phyloP scores from a whole-genome alignment of 2,113 vertebrate genomes.

The Chitala chitala region DNA sequence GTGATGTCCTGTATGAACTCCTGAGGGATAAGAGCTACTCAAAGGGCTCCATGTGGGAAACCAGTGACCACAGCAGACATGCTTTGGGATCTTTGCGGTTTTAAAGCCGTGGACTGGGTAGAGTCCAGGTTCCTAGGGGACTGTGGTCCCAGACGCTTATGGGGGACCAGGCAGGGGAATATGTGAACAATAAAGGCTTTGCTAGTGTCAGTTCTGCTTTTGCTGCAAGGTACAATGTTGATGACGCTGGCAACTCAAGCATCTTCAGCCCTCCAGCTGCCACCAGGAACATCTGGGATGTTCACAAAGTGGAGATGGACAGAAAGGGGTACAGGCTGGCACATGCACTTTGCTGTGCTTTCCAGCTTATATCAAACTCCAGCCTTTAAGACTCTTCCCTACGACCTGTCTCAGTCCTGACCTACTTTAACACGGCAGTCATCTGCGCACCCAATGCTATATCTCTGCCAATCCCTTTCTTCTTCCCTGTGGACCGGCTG shows the following conservation, averaged over 20 bases:
- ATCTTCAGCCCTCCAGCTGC: too few species aligned
- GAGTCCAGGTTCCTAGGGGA: conserved; percentile 6
- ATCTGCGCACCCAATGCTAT: background rate
- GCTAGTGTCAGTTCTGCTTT: too few species aligned
- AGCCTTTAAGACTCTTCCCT: background rate
- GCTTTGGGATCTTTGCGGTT: background rate
- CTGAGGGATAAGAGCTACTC: background rate
- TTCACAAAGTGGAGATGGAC: too few species aligned
- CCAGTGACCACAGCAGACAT: background rate
- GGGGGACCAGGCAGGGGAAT: background rate
- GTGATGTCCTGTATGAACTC: background rate
- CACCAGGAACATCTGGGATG: too few species aligned
- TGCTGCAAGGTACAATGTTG: too few species aligned
- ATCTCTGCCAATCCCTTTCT: background rate
- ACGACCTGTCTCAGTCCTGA: background rate
- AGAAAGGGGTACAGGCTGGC: too few species aligned
- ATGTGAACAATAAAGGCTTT: too few species aligned
- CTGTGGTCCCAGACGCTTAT: background rate
- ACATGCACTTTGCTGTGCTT: too few species aligned
- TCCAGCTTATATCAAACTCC: background rate
- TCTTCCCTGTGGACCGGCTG: background rate
- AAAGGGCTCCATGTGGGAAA: too few species aligned
- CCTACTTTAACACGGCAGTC: background rate
- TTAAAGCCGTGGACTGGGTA: background rate
- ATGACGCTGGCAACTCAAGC: too few species aligned